Evolutionary conservation across 2,888 invertebrate genomes (phyloP), one percentile per base, ranked within the genome.

Genomic region (Cenopis cana): DNA sequence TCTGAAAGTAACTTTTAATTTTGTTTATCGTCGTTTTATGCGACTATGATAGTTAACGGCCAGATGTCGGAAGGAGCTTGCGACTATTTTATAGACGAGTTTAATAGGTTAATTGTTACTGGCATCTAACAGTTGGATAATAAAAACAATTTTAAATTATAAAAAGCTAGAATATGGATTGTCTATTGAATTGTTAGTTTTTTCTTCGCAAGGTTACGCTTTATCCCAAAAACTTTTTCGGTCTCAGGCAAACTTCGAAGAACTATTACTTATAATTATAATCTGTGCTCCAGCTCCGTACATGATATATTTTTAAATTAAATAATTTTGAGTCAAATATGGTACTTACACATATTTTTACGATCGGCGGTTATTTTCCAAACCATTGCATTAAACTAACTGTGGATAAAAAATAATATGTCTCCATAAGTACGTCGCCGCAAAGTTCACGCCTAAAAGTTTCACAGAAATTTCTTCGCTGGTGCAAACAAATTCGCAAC

Each of bases 1-100:
- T 55, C 33, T 33, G 24, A 17, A 33, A 55, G 12, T 29, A 55
- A 29, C 9, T 33, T 36, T 36, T 36, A 36, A 33, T 56, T 36
- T 17, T 36, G n/a, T 56, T 55, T 33, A 33, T 55, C 33, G 33
- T 55, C n/a, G 9, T 49, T 33, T 33, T 17, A 56, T 17, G 9
- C 14, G 41, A 14, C 14, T 10, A 10, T 12, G 20, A 17, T 29
- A 29, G 46, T 61, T 46, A 14, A 36, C 36, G 36, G 14, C 52
- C 62, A 62, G 62, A 62, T 62, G 62, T 62, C 52, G 62, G 62
- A 20, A 62, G 52, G 36, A 52, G 33, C 18, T 18, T 18, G 20
- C 36, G 62, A 9, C 11, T 14, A 62, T 62, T 62, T 62, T 62
- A 62, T 62, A 62, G 62, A 36, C 62, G n/a, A 50, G 10, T 20